Conservation (phyloP, 1,140 invertebrate genomes). For the Meloidogyne floridensis region DNA sequence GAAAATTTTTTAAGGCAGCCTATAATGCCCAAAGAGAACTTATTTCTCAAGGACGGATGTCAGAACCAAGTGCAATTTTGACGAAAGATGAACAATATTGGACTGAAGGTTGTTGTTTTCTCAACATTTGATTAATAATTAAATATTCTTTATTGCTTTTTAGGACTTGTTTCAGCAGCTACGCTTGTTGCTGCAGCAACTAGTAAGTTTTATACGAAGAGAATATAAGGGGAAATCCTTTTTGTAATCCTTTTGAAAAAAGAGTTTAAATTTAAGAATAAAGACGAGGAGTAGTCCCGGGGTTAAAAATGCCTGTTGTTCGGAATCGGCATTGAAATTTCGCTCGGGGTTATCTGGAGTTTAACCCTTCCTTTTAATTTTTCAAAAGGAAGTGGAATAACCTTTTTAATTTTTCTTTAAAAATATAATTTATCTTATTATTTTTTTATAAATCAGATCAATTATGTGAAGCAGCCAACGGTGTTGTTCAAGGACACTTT, state of each 20-base stretch:
- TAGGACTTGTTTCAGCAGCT: constrained; percentile 84
- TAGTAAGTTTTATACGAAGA: background rate
- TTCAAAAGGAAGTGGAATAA: background rate
- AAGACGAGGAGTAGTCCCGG: no score
- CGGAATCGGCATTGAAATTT: no score
- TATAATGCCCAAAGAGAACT: constrained; percentile 53
- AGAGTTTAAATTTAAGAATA: no score
- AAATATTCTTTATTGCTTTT: background rate
- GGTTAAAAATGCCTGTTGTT: no score
- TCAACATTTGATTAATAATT: background rate
- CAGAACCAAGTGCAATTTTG: constrained; percentile 44
- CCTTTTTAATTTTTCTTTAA: background rate
- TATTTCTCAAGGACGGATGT: constrained; percentile 56
- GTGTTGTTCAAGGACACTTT: constrained; percentile 88
- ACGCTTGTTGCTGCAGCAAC: constrained; percentile 86
- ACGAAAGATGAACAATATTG: constrained; percentile 83
- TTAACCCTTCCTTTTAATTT: no score
- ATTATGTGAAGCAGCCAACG: constrained; percentile 93
- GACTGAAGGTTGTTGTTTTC: constrained; percentile 76
- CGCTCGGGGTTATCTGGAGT: no score
- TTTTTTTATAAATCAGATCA: constrained; percentile 72
- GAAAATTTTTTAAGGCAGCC: constrained; percentile 23
- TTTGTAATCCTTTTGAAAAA: no score
- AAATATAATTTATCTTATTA: no score
- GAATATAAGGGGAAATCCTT: no score